Evolutionary conservation across 2,888 invertebrate species (phyloP), one percentile per base, ranked within the genome.

Genomic region (Mythimna loreyi): DNA sequence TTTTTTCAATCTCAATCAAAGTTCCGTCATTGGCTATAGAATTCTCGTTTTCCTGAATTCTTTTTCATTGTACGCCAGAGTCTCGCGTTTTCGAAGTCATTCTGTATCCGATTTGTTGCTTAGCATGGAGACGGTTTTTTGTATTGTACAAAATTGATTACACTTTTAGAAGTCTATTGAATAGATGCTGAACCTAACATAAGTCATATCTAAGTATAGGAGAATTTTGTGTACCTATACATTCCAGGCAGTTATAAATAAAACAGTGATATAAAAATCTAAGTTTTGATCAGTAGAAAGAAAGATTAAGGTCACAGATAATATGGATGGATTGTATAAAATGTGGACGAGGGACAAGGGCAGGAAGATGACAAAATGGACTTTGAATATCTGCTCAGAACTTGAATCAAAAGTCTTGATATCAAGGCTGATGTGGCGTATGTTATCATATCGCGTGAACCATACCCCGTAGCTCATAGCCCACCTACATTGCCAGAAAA

Each of bases 21-120:
- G 64, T 61, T 61, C 63, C 57, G 45, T 57, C 67, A 58, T 52
- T 69, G 57, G 53, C 36, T 61, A 40, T 58, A 72, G 43, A 79
- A 74, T 53, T 78, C 58, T 79, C 40, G 62, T 66, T 77, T 78
- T 75, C 58, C 57, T 69, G 75, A 49, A 65, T n/a, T 67, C 53
- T 72, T 57, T 58, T 73, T 60, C 69, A 60, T 73, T 68, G 59
- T 67, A 19, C 53, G 33, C 16, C 7, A n/a, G 58, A 67, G 50
- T 75, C 40, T 65, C 40, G 57, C 55, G 30, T 64, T 56, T 60
- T 66, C 43, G 62, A 49, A 36, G 25, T 36, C 21, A 61, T 57
- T 76, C 25, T 52, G 60, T 61, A 61, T 63, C 53, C 49, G 69
- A 75, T 28, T 28, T 53, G 33, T 47, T 36, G 57, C 30, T 40